phyloP scores from a whole-genome alignment of 2,113 vertebrate genomes.

The Ariopsis seemanni region DNA sequence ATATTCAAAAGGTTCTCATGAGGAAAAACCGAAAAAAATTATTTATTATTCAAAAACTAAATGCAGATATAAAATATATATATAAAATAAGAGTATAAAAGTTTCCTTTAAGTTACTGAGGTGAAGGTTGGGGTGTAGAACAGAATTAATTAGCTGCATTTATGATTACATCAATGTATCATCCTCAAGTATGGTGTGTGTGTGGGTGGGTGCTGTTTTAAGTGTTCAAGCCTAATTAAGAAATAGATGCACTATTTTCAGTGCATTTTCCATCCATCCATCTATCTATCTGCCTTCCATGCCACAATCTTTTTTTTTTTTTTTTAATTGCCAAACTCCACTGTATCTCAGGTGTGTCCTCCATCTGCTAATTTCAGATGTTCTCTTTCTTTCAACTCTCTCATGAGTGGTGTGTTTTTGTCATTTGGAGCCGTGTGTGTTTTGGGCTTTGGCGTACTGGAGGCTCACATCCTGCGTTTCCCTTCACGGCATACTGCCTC shows the following conservation, averaged over 20 bases:
- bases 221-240: conserved; percentile 15
- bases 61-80: too few species aligned
- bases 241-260: neutral
- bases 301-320: neutral
- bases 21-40: neutral
- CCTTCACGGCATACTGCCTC: conserved; percentile 35
- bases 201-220: neutral
- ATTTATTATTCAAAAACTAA: neutral
- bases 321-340: conserved; percentile 30
- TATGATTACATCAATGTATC: too few species aligned
- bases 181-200: neutral
- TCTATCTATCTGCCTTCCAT: neutral
- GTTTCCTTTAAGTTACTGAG: too few species aligned
- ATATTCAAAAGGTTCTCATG: neutral
- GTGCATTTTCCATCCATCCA: neutral
- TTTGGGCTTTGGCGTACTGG: conserved; percentile 28
- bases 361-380: conserved; percentile 43
- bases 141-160: neutral
- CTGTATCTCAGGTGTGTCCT: conserved; percentile 41
- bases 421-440: conserved; percentile 19
- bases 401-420: neutral
- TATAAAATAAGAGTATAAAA: neutral
- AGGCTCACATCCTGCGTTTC: conserved; percentile 24
- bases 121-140: neutral
- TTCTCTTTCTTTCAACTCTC: conserved; percentile 24